Percentiles rank a stretch among this genome's conserved stretches.
Conservation (phyloP, 1,140 invertebrate species). For the Nasonia vitripennis region DNA sequence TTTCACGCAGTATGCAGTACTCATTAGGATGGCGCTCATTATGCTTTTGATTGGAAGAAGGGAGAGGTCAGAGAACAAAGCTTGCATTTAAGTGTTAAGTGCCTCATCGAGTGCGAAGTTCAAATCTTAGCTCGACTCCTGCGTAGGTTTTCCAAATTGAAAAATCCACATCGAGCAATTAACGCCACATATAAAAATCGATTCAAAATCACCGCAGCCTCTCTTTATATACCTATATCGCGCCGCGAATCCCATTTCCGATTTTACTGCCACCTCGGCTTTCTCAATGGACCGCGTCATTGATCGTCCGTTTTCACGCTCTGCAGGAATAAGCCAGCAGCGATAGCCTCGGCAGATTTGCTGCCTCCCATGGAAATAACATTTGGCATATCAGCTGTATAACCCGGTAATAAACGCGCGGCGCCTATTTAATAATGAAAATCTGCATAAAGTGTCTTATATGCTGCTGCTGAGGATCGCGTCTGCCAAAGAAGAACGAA, state of each 20-base stretch:
- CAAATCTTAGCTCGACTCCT: background rate
- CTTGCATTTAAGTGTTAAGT: background rate
- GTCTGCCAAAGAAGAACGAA: background rate
- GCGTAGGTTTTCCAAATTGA: background rate
- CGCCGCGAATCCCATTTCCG: background rate
- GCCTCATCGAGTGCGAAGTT: background rate
- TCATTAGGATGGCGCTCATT: background rate
- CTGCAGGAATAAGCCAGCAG: background rate
- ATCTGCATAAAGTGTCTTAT: slow-evolving; percentile 45
- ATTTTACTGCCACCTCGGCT: background rate
- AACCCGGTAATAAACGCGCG: slow-evolving; percentile 16
- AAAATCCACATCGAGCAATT: background rate
- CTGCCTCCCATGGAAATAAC: background rate
- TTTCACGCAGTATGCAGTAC: background rate
- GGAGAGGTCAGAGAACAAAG: background rate
- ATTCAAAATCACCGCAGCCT: background rate
- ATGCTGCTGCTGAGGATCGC: background rate
- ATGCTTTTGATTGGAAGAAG: background rate
- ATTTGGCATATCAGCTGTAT: background rate
- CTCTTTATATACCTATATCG: background rate
- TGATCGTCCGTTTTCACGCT: background rate
- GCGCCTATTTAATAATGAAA: slow-evolving; percentile 41
- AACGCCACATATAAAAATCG: background rate
- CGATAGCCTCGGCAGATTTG: background rate
- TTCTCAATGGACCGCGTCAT: slow-evolving; percentile 19